A percentile compares a stretch with the other conserved stretches of the same genome.
Evolutionary conservation across 1,140 invertebrate species (phyloP).

Genomic region (Psix sp.): DNA sequence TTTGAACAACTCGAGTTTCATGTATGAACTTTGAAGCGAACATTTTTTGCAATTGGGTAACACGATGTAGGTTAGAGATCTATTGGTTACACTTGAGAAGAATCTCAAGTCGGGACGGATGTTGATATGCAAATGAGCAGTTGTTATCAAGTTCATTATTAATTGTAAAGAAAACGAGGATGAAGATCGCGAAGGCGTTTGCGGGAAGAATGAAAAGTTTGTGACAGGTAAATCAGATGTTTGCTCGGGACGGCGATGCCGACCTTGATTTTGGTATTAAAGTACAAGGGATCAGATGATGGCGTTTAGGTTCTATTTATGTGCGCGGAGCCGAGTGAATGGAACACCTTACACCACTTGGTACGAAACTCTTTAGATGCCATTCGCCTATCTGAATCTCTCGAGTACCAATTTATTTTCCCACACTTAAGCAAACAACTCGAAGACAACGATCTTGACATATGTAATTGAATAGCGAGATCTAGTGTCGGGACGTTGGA

Average conservation of each 20-base stretch:
- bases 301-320: conserved; percentile 50
- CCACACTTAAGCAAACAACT: conserved; percentile 46
- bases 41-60: no score
- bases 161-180: conserved; percentile 1
- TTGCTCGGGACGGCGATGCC: conserved; percentile 27
- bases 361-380: conserved; percentile 42
- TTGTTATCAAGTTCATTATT: not conserved
- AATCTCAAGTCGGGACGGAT: no score
- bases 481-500: conserved; percentile 19
- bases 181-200: not conserved
- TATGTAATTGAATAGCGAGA: conserved; percentile 45
- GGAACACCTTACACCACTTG: conserved; percentile 44
- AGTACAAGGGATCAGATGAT: conserved; percentile 29
- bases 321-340: conserved; percentile 25
- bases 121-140: no score
- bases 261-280: conserved; percentile 49
- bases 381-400: conserved; percentile 49
- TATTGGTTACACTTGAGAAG: no score
- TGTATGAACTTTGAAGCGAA: no score
- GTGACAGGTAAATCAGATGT: conserved; percentile 48
- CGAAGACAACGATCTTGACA: conserved; percentile 45
- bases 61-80: no score
- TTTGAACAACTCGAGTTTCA: no score
- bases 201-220: conserved; percentile 43
- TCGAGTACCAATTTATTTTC: conserved; percentile 53